phyloP scores from a whole-genome alignment of 1,140 invertebrate species.

The Piezodorus guildinii region DNA sequence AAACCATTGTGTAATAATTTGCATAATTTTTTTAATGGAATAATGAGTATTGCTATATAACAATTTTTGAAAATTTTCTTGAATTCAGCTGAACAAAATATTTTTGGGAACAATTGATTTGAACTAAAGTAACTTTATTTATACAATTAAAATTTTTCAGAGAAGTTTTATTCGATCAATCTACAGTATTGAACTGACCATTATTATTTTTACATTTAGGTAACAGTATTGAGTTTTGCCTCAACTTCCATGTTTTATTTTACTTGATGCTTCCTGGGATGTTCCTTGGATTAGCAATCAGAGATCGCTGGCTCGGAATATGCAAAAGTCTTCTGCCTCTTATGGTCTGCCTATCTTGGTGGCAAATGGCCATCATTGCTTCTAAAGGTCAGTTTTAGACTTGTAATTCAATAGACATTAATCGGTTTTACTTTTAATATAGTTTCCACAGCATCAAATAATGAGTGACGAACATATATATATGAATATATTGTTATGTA shows the following conservation, averaged over 20 bases:
- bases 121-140: too few species aligned
- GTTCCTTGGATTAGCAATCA: slow-evolving; percentile 55
- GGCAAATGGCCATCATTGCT: slow-evolving; percentile 65
- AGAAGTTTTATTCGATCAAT: too few species aligned
- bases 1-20: too few species aligned
- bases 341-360: slow-evolving; percentile 74
- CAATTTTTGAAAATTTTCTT: too few species aligned
- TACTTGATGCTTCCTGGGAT: slow-evolving; percentile 64
- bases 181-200: not conserved
- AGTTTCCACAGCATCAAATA: not conserved
- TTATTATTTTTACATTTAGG: slow-evolving; percentile 24
- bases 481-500: too few species aligned
- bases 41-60: too few species aligned
- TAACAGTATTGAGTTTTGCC: slow-evolving; percentile 72
- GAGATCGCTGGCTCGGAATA: slow-evolving; percentile 61
- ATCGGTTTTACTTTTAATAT: not conserved
- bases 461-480: too few species aligned
- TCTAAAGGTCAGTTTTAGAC: slow-evolving; percentile 45
- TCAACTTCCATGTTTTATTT: slow-evolving; percentile 62
- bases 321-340: slow-evolving; percentile 69
- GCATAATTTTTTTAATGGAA: too few species aligned
- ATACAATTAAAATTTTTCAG: too few species aligned
- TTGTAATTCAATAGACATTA: too few species aligned
- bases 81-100: too few species aligned
- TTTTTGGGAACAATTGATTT: too few species aligned